Evolutionary conservation across 1,140 invertebrate species (phyloP), one percentile per base, ranked within the genome.

Genomic region (Oreohelix idahoensis): DNA sequence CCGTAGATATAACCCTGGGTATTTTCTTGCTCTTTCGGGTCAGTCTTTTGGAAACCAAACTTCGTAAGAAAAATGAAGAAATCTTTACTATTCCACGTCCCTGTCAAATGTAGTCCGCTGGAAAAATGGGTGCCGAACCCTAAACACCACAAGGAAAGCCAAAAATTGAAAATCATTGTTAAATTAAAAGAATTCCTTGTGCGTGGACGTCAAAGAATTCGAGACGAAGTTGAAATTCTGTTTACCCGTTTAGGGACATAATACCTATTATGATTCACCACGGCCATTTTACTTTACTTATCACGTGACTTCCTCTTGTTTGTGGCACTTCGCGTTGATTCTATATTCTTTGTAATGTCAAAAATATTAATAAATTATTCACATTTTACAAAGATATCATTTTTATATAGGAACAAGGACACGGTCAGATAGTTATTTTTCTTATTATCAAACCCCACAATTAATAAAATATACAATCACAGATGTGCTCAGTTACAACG

Each of bases 31-130:
- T 95, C 94, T 91, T 96, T 95, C 36, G 95, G 94, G 91, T 98
- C 96, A n/a, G 97, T 98, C 93, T 98, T 98, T 93, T 98, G 97
- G 92, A 99, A 97, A 80, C 97, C 98, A 93, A 98, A 99, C 93
- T 98, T 98, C 4, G 96, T 94, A 51, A 99, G 93, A 93, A 98
- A 98, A 89, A 96, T 95, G 91, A 98, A 98, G 92, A 98, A 98
- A 58, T 96, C 95, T 45, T 96, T 95, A 10, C 86, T 92, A 39
- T 91, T 86, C 90, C 92, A 93, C 73, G 88, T 88, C 79, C 92
- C 93, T 82, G 87, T 85, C 42, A 93, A 75, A 85, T 91, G 92
- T 45, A 92, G 84, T 39, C 78, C 75, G 29, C 53, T 26, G 45
- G 38, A 29, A 32, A 66, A 32, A 32, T 66, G 29, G 63, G n/a